A percentile compares a stretch with the other conserved stretches of the same genome.
phyloP scores from a whole-genome alignment of 2,888 invertebrate genomes.

The Chironomus tentans region DNA sequence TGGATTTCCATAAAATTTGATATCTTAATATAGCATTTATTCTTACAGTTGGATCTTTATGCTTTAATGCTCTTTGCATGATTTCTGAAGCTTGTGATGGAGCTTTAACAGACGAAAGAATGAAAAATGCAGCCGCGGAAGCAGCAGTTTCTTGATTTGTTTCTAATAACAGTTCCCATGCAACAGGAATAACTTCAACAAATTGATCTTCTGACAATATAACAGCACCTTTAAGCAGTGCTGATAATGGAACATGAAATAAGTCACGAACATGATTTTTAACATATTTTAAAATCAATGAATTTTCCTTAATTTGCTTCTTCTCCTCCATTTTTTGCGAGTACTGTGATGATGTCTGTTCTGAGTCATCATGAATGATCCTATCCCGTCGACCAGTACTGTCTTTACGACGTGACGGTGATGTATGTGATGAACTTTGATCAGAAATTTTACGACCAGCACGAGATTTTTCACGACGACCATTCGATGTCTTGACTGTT shows the following conservation, averaged over 20 bases:
- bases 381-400: slow-evolving; percentile 57
- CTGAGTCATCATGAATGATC: slow-evolving; percentile 37
- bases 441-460: slow-evolving; percentile 67
- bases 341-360: slow-evolving; percentile 36
- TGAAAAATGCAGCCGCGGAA: slow-evolving; percentile 80
- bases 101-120: slow-evolving; percentile 84
- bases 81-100: slow-evolving; percentile 82
- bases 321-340: slow-evolving; percentile 42
- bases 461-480: slow-evolving; percentile 36
- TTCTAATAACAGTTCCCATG: slow-evolving; percentile 92
- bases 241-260: slow-evolving; percentile 82
- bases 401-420: slow-evolving; percentile 69
- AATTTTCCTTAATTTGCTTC: slow-evolving; percentile 48
- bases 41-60: slow-evolving; percentile 70
- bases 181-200: slow-evolving; percentile 77
- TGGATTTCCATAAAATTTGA: slow-evolving; percentile 90
- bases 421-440: slow-evolving; percentile 67
- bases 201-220: slow-evolving; percentile 82
- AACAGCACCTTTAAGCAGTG: slow-evolving; percentile 81
- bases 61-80: slow-evolving; percentile 79
- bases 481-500: slow-evolving; percentile 37
- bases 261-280: slow-evolving; percentile 72
- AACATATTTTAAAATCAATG: slow-evolving; percentile 69
- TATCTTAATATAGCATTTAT: slow-evolving; percentile 77
- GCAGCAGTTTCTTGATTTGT: slow-evolving; percentile 75